Base-by-base conservation (phyloP, 2,888 invertebrate species). In the Protodeltote pygarga region DNA sequence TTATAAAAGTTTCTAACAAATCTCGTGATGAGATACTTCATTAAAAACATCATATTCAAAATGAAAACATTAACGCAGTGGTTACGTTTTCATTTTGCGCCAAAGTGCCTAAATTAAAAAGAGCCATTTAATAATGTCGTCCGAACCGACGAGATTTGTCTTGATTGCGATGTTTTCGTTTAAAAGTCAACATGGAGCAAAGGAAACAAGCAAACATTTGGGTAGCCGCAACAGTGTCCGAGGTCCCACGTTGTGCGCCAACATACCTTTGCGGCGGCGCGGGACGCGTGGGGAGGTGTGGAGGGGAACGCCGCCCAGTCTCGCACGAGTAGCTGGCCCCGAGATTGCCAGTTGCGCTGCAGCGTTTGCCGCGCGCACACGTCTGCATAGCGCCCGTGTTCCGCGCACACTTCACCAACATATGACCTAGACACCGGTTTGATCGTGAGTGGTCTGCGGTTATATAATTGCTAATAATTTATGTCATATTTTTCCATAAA, bases 321-420 rank as follows among this genome's bases (percentile, higher is more conserved):
- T 81, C 68, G 54, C 49, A 42, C 62, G 53, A 49, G n/a, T n/a
- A n/a, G n/a, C n/a, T n/a, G n/a, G n/a, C n/a, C 52, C 57, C 35
- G 5, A 6, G 46, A 33, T 38, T 57, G 78, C 71, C 84, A 91
- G 91, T 91, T 85, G 87, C 88, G 90, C 81, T 83, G 84, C 87
- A 84, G 84, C 82, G 79, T 71, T 73, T 70, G 79, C 66, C 80
- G 81, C 76, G 83, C 64, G 72, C 75, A 68, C 68, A 78, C 79
- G 84, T 81, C 47, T 73, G 72, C 65, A 58, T 64, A 46, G 75
- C 75, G 76, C 69, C 34, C 75, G 77, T 71, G 77, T 57, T 42
- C 21, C 45, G 64, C 50, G 50, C 24, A 51, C 44, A 37, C 64
- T 60, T 72, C 75, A 66, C 71, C 69, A 73, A 79, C 80, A 82